These are phyloP conservation scores for Sitobion miscanthi DNA, from an alignment of 1,140 invertebrate genomes.

Conservation along the genomic window DNA sequence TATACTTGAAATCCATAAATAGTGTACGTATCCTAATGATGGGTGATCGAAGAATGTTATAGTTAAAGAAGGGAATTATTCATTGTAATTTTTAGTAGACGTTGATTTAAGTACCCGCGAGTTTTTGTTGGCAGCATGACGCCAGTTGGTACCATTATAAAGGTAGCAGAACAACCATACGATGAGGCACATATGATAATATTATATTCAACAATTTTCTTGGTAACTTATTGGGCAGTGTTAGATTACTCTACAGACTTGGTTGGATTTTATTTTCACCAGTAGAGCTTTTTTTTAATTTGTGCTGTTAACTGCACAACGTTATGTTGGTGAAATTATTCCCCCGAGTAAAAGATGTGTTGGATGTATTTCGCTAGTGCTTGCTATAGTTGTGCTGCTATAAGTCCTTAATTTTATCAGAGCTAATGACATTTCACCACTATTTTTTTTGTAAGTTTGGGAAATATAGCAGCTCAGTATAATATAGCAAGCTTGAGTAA, in stretches of 20 bases:
- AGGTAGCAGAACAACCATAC: background rate
- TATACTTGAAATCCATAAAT: background rate
- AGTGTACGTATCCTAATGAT: background rate
- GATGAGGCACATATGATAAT: background rate
- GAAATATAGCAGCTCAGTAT: background rate
- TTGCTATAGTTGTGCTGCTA: background rate
- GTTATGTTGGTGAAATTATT: background rate
- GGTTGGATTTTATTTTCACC: background rate
- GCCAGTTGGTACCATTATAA: background rate
- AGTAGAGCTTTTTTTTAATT: background rate
- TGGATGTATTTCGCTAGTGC: background rate
- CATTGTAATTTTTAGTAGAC: background rate
- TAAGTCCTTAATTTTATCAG: background rate
- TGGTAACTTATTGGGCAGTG: background rate
- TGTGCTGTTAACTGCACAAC: no score
- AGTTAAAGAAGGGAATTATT: background rate
- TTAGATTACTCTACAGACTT: background rate
- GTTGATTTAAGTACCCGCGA: background rate
- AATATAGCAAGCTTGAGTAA: background rate
- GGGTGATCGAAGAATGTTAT: background rate
- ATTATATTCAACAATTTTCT: background rate
- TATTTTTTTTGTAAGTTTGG: background rate
- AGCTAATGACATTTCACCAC: background rate
- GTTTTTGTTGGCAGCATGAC: background rate
- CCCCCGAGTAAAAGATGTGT: background rate